Base-by-base conservation (phyloP, 2,888 invertebrate genomes). In the Drosophila testacea region DNA sequence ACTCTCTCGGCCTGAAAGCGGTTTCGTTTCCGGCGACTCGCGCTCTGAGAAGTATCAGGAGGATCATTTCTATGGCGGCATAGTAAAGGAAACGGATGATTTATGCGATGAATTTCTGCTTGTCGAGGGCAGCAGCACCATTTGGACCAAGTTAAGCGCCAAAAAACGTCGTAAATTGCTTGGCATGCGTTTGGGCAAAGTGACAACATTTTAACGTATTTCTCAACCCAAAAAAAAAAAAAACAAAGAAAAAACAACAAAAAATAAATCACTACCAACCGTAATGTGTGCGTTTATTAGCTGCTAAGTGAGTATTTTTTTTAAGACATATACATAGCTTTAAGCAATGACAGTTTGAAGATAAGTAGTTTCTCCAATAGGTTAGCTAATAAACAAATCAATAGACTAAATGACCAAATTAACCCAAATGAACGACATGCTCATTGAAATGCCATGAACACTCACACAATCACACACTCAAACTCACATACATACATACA, bases 1-100 rank as follows among this genome's bases (percentile, higher is more conserved):
- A 13, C 93, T 95, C 64, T 96, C 96, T 9, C 93, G 96, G 9
- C 96, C 96, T 0, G 96, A 96, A 91, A 96, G 96, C 90, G 96
- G 96, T 10, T 96, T 96, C 92, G 94, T 96, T 38, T 95, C 95
- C 27, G 95, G 95, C 30, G 94, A 93, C 61, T 94, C 95, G 62
- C 94, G 93, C 64, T 94, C 94, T 13, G 94, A 94, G 78, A 93
- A 93, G 74, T 92, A 92, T 74, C 93, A 93, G 64, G 93, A 93
- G 78, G 93, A 93, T 66, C 93, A 93, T 77, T 88, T 86, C 79
- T 88, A 83, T 81, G 88, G 86, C 79, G 79, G 78, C 70, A 76
- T 80, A 48, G 79, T 87, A 73, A 91, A 91, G 90, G 91, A 91
- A 69, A 88, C 89, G 38, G 72, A 92, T 92, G 63, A 92, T 90